A percentile compares a stretch with the other conserved stretches of the same genome.
These are phyloP conservation scores for Leptinotarsa peninsularis DNA, from an alignment of 2,888 invertebrate species.

Conservation along the genomic window DNA sequence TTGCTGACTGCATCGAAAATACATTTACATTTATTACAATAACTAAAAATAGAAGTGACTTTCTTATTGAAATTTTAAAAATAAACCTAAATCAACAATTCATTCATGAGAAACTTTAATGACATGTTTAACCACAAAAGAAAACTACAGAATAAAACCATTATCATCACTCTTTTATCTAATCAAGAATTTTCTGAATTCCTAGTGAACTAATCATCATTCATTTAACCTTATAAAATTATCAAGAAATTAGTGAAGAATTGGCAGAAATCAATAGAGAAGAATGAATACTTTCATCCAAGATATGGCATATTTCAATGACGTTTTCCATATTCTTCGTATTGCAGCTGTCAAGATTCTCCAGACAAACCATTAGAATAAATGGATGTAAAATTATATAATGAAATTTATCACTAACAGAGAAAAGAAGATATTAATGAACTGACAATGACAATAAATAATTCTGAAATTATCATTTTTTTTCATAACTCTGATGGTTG, in stretches of 20 bases:
- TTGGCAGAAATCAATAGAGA: not conserved
- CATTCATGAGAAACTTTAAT: not conserved
- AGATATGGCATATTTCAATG: no score
- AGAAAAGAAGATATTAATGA: not conserved
- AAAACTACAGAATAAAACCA: not conserved
- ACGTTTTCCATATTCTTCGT: no score
- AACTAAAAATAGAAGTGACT: no score
- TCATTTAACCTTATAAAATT: no score
- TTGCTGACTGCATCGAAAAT: no score
- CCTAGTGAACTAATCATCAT: not conserved
- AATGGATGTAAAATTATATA: not conserved
- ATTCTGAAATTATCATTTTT: not conserved
- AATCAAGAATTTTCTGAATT: not conserved
- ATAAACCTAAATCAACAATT: no score
- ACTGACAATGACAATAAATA: not conserved
- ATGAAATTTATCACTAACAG: slow-evolving; percentile 1
- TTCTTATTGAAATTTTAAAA: no score
- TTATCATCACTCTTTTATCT: not conserved
- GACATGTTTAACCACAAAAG: not conserved
- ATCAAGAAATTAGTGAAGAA: no score
- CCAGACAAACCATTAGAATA: not conserved
- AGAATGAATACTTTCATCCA: no score
- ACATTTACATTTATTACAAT: no score
- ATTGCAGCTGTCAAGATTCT: no score
- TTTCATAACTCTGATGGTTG: not conserved